Percentiles rank a stretch among this genome's conserved stretches.
phyloP scores from a whole-genome alignment of 2,888 invertebrate genomes.

The Bembecia ichneumoniformis region DNA sequence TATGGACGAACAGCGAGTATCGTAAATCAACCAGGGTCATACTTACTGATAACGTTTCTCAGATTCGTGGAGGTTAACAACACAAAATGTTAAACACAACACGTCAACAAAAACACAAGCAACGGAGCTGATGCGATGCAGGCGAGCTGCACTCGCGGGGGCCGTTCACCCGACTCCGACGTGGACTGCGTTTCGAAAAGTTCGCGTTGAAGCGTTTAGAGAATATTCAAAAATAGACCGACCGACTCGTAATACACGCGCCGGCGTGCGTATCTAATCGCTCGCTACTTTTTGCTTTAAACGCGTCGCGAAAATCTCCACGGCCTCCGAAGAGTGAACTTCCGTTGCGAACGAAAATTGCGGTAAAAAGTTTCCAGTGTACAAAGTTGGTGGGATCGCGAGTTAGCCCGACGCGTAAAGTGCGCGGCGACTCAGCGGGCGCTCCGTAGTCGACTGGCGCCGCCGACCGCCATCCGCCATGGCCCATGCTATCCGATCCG shows the following conservation, averaged over 20 bases:
- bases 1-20: slow-evolving; percentile 43
- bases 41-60: slow-evolving; percentile 68
- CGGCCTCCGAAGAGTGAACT: slow-evolving; percentile 31
- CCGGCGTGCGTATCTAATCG: slow-evolving; percentile 33
- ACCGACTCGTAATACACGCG: slow-evolving; percentile 46
- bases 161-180: slow-evolving; percentile 64
- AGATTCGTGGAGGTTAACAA: slow-evolving; percentile 54
- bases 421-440: slow-evolving; percentile 52
- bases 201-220: slow-evolving; percentile 64
- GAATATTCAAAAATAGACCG: slow-evolving; percentile 71
- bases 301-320: slow-evolving; percentile 33
- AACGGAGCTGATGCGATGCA: slow-evolving; percentile 41
- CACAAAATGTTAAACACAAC: slow-evolving; percentile 60
- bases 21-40: slow-evolving; percentile 64
- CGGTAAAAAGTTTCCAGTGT: slow-evolving; percentile 69
- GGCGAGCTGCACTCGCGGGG: slow-evolving; percentile 59
- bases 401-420: slow-evolving; percentile 43
- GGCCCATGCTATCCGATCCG: too few relatives aligned
- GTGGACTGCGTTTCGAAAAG: slow-evolving; percentile 68
- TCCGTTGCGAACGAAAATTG: slow-evolving; percentile 39
- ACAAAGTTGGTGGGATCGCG: slow-evolving; percentile 66
- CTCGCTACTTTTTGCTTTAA: slow-evolving; percentile 32
- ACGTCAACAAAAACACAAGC: slow-evolving; percentile 68
- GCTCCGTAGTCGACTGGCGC: slow-evolving; percentile 60
- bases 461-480: slow-evolving; percentile 26